Conservation (phyloP, 2,888 invertebrate genomes). For the Pomacea canaliculata region DNA sequence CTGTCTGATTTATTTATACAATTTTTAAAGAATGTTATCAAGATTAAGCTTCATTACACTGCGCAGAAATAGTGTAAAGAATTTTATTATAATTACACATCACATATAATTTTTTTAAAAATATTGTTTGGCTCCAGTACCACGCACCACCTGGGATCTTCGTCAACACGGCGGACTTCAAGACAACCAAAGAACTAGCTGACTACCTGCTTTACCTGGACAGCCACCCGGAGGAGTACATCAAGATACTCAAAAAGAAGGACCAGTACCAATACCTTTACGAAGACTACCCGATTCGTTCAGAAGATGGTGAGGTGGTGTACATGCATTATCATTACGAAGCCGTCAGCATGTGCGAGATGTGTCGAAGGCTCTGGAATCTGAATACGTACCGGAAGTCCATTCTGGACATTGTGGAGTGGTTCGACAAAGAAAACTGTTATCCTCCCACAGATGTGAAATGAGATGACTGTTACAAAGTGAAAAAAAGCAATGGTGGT, state of each 20-base stretch:
- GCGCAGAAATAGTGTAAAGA: too few species aligned
- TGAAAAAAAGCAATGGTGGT: background rate
- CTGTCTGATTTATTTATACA: too few species aligned
- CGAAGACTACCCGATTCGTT: slow-evolving; percentile 25
- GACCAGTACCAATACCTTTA: slow-evolving; percentile 20
- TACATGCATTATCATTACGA: slow-evolving; percentile 32
- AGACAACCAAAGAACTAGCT: slow-evolving; percentile 17
- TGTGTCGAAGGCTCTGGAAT: slow-evolving; percentile 35
- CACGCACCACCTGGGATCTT: slow-evolving; percentile 26
- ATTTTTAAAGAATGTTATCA: too few species aligned
- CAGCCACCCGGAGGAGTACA: slow-evolving; percentile 12
- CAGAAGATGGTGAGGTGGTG: slow-evolving; percentile 8
- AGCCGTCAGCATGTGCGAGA: slow-evolving; percentile 25
- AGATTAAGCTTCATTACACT: too few species aligned
- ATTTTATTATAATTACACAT: too few species aligned
- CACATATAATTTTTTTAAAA: background rate
- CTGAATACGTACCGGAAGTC: slow-evolving; percentile 21
- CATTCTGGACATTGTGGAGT: slow-evolving; percentile 18
- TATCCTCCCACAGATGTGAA: slow-evolving; percentile 15
- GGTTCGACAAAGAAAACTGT: slow-evolving; percentile 24
- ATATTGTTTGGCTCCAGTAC: background rate
- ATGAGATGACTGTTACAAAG: background rate
- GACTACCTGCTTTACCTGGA: slow-evolving; percentile 22
- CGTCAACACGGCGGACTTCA: slow-evolving; percentile 28
- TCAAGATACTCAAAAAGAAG: slow-evolving; percentile 21